Percentiles rank a stretch among this genome's conserved stretches.
Conservation (phyloP, 2,888 invertebrate genomes). For the Mythimna impura region DNA sequence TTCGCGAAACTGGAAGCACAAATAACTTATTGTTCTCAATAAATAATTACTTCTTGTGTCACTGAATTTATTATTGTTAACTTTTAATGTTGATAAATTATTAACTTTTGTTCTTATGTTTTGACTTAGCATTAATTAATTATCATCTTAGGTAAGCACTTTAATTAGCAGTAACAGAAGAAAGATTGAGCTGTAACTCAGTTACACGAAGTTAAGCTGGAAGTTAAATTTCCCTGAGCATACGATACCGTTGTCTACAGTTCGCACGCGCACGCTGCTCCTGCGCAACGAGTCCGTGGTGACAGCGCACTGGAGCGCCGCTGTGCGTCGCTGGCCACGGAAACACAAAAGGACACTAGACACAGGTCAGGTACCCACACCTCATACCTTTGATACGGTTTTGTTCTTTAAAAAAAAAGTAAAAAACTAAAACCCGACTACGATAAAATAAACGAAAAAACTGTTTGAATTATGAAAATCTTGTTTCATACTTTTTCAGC, state of each 20-base stretch:
- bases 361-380: constrained; percentile 48
- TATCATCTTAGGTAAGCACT: background rate
- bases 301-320: constrained; percentile 70
- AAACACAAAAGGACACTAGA: constrained; percentile 46
- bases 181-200: background rate
- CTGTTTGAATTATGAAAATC: too few species aligned
- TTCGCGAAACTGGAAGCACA: background rate
- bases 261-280: constrained; percentile 67
- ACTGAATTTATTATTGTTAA: constrained; percentile 7
- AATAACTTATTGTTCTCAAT: background rate
- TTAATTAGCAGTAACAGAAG: background rate
- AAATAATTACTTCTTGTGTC: constrained; percentile 8
- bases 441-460: too few species aligned
- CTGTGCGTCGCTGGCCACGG: constrained; percentile 72
- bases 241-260: constrained; percentile 58
- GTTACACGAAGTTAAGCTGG: background rate
- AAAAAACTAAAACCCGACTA: too few species aligned
- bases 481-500: too few species aligned
- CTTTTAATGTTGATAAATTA: constrained; percentile 6
- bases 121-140: background rate
- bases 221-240: background rate
- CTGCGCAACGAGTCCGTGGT: constrained; percentile 75
- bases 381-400: background rate
- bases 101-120: background rate
- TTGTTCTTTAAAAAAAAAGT: too few species aligned